Evolutionary conservation across 2,888 invertebrate species (phyloP), one percentile per base, ranked within the genome.

Genomic region (Physocephala rufipes): DNA sequence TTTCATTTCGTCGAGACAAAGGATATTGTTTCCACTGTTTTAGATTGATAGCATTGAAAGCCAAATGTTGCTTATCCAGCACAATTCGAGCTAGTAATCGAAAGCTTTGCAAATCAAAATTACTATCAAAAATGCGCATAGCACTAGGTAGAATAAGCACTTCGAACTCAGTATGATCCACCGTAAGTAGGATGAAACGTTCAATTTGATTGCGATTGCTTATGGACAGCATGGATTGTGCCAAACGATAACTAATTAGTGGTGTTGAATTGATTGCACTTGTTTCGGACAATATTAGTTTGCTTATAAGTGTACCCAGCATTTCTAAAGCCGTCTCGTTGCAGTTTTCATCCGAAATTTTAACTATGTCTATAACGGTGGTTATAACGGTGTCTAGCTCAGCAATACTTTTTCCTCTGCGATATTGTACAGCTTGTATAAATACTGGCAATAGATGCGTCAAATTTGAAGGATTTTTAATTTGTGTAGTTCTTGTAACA

Each of bases 241-340:
- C 88, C 67, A 94, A 86, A n/a, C 89, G 88, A 47, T 91, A 91
- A 0, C 92, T 90, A 80, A 91, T 90, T 81, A 94, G 91, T 85
- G 94, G 94, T 2, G 90, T 89, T 15, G 95, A 84, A 66, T 89
- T 89, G 0, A 92, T 85, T 76, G 90, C 89, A 12, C 88, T 86
- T 0, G 92, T 90, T 12, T 88, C 86, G 0, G 92, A 90, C 1
- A 90, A 82, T 2, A 92, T 84, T 70, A 92, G 80, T 26, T 89
- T 80, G 7, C 90, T 89, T 1, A 89, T 88, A 67, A 92, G 87
- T 81, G 74, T 43, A 58, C 76, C 61, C 74, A 70, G 70, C 19
- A 66, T 64, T 53, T 58, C 21, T 69, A 79, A 16, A 62, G 79
- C 21, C 26, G 74, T 74, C 36, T n/a, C 63, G 4, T 24, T 63